A percentile compares a stretch with the other conserved stretches of the same genome.
phyloP scores from a whole-genome alignment of 2,888 invertebrate species.

The Conomelus anceps region DNA sequence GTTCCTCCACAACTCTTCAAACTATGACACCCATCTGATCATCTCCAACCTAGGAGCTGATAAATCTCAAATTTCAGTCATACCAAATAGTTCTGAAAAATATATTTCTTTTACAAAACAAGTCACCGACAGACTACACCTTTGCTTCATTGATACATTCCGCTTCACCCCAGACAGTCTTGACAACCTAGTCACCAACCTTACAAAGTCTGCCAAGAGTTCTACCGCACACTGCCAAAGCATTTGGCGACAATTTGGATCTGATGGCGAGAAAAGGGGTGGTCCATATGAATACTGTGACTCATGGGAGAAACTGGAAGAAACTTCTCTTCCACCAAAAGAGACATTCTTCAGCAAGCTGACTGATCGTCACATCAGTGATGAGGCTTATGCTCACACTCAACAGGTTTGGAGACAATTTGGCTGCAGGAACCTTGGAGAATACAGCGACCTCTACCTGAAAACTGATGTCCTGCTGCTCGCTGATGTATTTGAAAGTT shows the following conservation, averaged over 20 bases:
- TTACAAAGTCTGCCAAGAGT: neutral
- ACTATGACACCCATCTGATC: neutral
- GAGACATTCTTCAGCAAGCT: constrained; percentile 33
- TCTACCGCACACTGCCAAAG: constrained; percentile 7
- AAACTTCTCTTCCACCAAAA: constrained; percentile 32
- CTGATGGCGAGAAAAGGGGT: constrained; percentile 23
- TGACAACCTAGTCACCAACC: too few relatives aligned
- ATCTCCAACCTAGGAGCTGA: neutral
- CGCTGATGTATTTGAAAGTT: constrained; percentile 39
- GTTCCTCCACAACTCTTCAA: neutral
- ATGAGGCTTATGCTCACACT: constrained; percentile 35
- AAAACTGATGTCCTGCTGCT: constrained; percentile 37
- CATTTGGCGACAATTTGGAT: constrained; percentile 9
- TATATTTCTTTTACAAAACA: constrained; percentile 11
- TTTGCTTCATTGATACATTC: constrained; percentile 9
- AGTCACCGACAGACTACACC: neutral
- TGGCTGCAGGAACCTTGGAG: constrained; percentile 32
- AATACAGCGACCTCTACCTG: constrained; percentile 38
- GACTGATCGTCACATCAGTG: constrained; percentile 14
- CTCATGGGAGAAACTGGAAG: constrained; percentile 19
- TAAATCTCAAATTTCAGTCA: neutral
- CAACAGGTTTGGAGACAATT: constrained; percentile 35
- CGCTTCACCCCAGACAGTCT: constrained; percentile 1
- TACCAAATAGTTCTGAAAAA: constrained; percentile 12
- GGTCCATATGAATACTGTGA: constrained; percentile 33